Evolutionary conservation across 2,797 vertebrate species (phyloP).

Genomic region (Apodemus agrarius): DNA sequence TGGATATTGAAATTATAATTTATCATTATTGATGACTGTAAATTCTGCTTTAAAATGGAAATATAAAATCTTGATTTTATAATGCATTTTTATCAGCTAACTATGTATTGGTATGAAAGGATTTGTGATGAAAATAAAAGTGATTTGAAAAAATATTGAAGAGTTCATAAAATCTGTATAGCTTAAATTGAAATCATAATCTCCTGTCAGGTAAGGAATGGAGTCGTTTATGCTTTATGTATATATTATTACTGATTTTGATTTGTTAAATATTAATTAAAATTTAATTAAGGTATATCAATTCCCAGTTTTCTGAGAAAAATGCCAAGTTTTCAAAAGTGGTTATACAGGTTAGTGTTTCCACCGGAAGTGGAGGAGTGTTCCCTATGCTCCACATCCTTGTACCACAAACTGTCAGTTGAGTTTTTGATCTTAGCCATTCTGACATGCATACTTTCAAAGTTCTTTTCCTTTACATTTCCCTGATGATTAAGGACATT

Average conservation of each 20-base stretch:
- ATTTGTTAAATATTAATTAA: constrained; percentile 69
- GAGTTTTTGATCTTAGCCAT: neutral
- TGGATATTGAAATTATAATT: constrained; percentile 5
- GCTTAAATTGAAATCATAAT: constrained; percentile 33
- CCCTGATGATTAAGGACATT: neutral
- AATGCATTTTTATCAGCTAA: constrained; percentile 48
- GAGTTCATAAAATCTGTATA: constrained; percentile 69
- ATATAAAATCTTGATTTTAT: constrained; percentile 57
- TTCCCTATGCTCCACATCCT: neutral
- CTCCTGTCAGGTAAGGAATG: constrained; percentile 47
- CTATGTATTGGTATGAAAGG: constrained; percentile 70
- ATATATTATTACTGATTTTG: constrained; percentile 68
- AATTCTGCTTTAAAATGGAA: constrained; percentile 60
- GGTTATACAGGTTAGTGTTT: neutral
- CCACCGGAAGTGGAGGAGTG: no score
- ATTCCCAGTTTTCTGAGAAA: neutral
- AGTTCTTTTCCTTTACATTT: neutral
- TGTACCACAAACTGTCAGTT: neutral
- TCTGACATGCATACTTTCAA: neutral
- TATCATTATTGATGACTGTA: constrained; percentile 55
- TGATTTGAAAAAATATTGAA: neutral
- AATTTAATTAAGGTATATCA: neutral
- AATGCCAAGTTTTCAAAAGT: neutral
- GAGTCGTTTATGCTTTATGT: constrained; percentile 50
- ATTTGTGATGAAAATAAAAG: constrained; percentile 59